Evolutionary conservation across 2,888 invertebrate species (phyloP).

Genomic region (Amphimallon solstitiale): DNA sequence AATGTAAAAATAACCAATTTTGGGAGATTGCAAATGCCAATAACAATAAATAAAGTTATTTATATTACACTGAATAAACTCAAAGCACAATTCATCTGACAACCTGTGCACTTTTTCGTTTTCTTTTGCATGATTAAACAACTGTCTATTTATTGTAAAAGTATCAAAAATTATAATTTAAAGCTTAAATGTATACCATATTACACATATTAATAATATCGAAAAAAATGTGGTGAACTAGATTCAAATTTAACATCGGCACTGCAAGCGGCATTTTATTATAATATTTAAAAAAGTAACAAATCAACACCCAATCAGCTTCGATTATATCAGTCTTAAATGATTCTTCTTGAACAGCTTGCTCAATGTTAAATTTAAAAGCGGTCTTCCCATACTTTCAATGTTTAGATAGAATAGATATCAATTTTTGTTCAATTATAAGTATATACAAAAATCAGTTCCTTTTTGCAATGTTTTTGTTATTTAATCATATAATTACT

Average conservation of each 20-base stretch:
- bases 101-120: conserved; percentile 16
- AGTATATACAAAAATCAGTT: conserved; percentile 32
- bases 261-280: conserved; percentile 12
- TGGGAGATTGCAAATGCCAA: no score
- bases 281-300: conserved; percentile 12
- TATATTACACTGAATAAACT: no score
- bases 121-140: conserved; percentile 20
- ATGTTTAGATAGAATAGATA: no score
- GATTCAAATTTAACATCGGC: conserved; percentile 32
- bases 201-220: conserved; percentile 19
- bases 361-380: conserved; percentile 33
- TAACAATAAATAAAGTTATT: no score
- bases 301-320: conserved; percentile 2
- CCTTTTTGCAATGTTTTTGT: conserved; percentile 6
- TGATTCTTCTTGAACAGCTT: conserved; percentile 13
- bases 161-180: conserved; percentile 32
- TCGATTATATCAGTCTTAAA: conserved; percentile 16
- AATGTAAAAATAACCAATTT: no score
- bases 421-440: conserved; percentile 17
- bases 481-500: conserved; percentile 6
- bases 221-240: conserved; percentile 12
- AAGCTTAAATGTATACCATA: conserved; percentile 19
- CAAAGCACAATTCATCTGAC: conserved; percentile 1
- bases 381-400: background rate
- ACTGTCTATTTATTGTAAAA: conserved; percentile 14